Base-by-base conservation (phyloP, 2,113 vertebrate species). In the Bubo blakistoni region DNA sequence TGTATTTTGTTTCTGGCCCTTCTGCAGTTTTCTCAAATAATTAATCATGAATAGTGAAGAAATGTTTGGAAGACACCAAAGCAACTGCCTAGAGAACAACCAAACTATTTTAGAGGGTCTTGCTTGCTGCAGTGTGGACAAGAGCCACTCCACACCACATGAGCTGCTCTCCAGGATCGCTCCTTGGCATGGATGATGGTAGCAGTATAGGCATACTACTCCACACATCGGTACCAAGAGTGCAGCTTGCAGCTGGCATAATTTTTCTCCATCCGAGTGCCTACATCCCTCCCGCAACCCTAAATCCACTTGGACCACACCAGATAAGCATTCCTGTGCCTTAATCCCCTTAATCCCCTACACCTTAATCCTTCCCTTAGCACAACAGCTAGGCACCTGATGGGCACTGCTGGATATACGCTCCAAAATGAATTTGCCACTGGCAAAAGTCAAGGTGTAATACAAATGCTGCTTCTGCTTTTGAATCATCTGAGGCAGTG, bases 331-430 rank as follows among this genome's bases (percentile, higher is more conserved):
- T 84, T 87, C 36, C 44, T 77, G 7, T 59, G 29, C 29, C 20
- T 87, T 93, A 90, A 94, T 93, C 67, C 57, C 26, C 47, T 86
- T 93, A 94, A 93, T 87, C 24, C 24, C 11, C 30, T 74, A 6
- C 15, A 40, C 18, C 12, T 84, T 81, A 96, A 85, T 94, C 74
- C 36, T 29, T 84, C 16, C 34, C 12, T 80, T n/a, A 54, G 30
- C 51, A 54, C 30, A 74, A 40, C 27, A 81, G 30, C 40, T n/a
- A 4, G 32, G 30, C 42, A 78, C 55, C 34, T 66, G 65, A 10
- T 0, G 10, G 34, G 59, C n/a, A 44, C 44, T 6, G 7, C 55
- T 78, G 65, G 34, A 65, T 73, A 14, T 26, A 11, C 6, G 5
- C 24, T 94, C 30, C 79, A 65, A 24, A 40, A 14, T 40, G 32